Conservation (phyloP, 2,797 vertebrate species). For the Sardinella longiceps region DNA sequence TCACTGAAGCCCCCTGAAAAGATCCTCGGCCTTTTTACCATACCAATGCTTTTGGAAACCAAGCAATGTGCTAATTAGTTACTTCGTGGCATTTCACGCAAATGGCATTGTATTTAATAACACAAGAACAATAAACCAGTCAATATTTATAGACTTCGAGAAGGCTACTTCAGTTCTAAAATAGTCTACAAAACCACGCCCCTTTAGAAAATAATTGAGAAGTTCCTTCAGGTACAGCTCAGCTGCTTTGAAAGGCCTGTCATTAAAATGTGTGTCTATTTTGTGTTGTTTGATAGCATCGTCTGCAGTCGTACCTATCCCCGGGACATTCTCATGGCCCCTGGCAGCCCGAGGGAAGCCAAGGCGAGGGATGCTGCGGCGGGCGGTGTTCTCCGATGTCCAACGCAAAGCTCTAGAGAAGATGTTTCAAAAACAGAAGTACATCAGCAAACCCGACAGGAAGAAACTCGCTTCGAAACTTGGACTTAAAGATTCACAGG, state of each 20-base stretch:
- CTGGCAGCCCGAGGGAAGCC: slow-evolving; percentile 90
- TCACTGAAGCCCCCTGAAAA: slow-evolving; percentile 74
- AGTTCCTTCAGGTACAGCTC: background rate
- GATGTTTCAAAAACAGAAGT: slow-evolving; percentile 99
- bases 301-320: slow-evolving; percentile 88
- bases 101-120: slow-evolving; percentile 66
- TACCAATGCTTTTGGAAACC: slow-evolving; percentile 82
- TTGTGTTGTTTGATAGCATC: slow-evolving; percentile 63
- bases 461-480: slow-evolving; percentile 93
- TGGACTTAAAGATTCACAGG: slow-evolving; percentile 96
- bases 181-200: background rate
- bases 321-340: slow-evolving; percentile 95
- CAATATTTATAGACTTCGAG: slow-evolving; percentile 42
- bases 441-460: slow-evolving; percentile 97
- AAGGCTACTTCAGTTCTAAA: background rate
- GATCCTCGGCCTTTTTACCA: slow-evolving; percentile 87
- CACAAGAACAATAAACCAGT: slow-evolving; percentile 43
- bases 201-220: background rate
- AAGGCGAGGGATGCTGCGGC: slow-evolving; percentile 91
- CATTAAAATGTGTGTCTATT: background rate
- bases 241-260: background rate
- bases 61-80: slow-evolving; percentile 86
- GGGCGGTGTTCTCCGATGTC: slow-evolving; percentile 96
- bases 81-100: slow-evolving; percentile 78
- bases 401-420: slow-evolving; percentile 95